phyloP scores from a whole-genome alignment of 2,888 invertebrate species.

The Gibbula magus region DNA sequence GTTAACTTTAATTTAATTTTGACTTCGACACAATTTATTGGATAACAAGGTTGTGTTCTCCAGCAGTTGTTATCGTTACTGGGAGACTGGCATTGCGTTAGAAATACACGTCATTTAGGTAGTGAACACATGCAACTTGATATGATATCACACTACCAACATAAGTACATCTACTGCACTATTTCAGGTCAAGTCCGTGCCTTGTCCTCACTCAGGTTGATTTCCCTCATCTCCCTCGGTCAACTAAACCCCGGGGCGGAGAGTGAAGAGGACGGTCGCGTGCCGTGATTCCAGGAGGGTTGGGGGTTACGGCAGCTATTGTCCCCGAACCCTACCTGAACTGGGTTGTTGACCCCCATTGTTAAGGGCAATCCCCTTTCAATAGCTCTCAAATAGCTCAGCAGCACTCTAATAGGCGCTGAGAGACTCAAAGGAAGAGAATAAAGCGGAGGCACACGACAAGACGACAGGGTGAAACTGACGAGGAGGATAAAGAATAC shows the following conservation, averaged over 20 bases:
- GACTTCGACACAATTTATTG: too few species aligned
- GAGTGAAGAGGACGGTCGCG: not conserved
- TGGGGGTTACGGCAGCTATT: not conserved
- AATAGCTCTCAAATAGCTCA: not conserved
- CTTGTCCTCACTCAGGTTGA: too few species aligned
- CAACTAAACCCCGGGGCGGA: not conserved
- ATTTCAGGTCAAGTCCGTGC: too few species aligned
- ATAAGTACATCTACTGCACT: too few species aligned
- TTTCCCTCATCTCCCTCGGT: too few species aligned
- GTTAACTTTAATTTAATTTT: too few species aligned
- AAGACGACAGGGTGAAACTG: not conserved
- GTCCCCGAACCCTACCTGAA: not conserved
- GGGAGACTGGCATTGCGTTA: too few species aligned
- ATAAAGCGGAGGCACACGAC: not conserved
- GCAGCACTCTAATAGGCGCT: not conserved
- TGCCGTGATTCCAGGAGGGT: not conserved
- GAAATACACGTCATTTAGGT: too few species aligned
- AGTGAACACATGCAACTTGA: too few species aligned
- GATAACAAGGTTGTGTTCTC: too few species aligned
- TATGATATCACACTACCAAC: too few species aligned
- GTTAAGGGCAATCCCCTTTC: not conserved
- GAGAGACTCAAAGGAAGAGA: not conserved
- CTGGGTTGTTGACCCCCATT: constrained; percentile 14
- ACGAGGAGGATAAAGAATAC: not conserved
- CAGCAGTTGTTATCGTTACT: too few species aligned